phyloP scores from a whole-genome alignment of 2,888 invertebrate species.

The Drosophila falleni region DNA sequence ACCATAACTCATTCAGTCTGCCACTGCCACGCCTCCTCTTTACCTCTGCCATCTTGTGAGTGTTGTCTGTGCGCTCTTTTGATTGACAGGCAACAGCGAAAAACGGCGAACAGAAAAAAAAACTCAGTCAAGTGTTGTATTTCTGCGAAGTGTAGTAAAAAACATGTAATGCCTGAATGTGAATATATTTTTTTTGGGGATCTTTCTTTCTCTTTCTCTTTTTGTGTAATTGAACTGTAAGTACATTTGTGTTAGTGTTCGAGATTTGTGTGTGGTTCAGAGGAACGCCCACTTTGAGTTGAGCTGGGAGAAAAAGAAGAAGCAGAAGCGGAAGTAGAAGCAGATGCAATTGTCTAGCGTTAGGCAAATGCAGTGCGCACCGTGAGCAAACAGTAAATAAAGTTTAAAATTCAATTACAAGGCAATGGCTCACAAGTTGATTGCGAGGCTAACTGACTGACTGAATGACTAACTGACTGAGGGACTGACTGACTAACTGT shows the following conservation, averaged over 20 bases:
- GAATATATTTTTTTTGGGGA: not conserved
- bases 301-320: conserved; percentile 3
- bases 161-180: conserved; percentile 26
- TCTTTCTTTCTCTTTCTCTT: conserved; percentile 13
- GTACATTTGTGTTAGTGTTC: conserved; percentile 50
- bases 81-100: conserved; percentile 74
- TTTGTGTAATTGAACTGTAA: conserved; percentile 75
- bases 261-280: conserved; percentile 25
- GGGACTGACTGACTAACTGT: conserved; percentile 15
- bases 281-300: conserved; percentile 31
- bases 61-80: conserved; percentile 64
- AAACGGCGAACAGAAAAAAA: conserved; percentile 49
- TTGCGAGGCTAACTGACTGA: conserved; percentile 50
- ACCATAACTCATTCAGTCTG: conserved; percentile 64
- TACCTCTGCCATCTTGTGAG: conserved; percentile 21
- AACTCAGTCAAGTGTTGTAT: conserved; percentile 62
- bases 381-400: conserved; percentile 74
- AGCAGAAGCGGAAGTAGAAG: conserved; percentile 22
- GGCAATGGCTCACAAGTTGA: conserved; percentile 76
- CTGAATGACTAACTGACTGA: conserved; percentile 16
- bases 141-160: conserved; percentile 47
- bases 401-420: conserved; percentile 81
- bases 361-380: conserved; percentile 51
- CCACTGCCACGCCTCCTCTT: conserved; percentile 8
- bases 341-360: conserved; percentile 53